These are phyloP conservation scores for Sinohyriopsis cumingii DNA, from an alignment of 2,888 invertebrate genomes.

Conservation along the genomic window DNA sequence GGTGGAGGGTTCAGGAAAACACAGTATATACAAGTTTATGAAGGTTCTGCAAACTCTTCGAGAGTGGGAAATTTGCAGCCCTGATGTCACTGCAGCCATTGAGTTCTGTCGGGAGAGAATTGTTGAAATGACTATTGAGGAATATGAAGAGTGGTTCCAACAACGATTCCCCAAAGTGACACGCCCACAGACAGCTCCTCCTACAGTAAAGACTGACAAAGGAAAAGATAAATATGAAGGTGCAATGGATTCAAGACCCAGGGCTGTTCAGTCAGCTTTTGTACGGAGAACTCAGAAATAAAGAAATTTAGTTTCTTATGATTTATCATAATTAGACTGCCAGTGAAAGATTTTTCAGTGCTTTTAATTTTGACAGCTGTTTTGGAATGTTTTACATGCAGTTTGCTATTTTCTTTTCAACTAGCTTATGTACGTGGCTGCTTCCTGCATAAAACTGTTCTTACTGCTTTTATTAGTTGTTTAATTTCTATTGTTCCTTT, in stretches of 20 bases:
- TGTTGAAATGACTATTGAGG: conserved; percentile 69
- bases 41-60: conserved; percentile 65
- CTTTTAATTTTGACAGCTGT: no score
- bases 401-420: no score
- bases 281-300: conserved; percentile 8
- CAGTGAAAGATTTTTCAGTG: neutral
- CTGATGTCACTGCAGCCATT: conserved; percentile 69
- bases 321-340: no score
- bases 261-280: conserved; percentile 19
- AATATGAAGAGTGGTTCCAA: conserved; percentile 70
- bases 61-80: conserved; percentile 71
- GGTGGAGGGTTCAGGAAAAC: conserved; percentile 68
- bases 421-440: no score
- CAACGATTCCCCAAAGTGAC: conserved; percentile 63
- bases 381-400: no score
- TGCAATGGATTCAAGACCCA: neutral
- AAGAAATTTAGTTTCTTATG: no score
- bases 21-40: conserved; percentile 67
- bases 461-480: no score
- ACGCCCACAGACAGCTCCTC: conserved; percentile 65
- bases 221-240: conserved; percentile 7
- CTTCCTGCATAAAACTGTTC: no score
- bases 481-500: no score
- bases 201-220: conserved; percentile 32
- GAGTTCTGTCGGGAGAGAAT: conserved; percentile 70